phyloP scores from a whole-genome alignment of 1,140 invertebrate species.

The Ctenoplectra terminalis region DNA sequence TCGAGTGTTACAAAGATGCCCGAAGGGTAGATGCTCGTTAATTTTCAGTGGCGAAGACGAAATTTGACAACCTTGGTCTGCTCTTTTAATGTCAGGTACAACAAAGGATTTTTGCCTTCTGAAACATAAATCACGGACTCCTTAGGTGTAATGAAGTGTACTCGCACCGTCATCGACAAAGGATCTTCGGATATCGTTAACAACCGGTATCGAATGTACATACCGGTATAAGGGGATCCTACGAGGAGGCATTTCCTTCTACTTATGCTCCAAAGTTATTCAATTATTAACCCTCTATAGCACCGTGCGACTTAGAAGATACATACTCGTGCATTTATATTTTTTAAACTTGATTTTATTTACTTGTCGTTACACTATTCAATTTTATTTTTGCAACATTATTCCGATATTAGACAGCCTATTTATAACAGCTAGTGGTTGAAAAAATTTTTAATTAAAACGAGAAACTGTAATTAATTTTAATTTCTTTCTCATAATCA shows the following conservation, averaged over 20 bases:
- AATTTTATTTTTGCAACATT: no score
- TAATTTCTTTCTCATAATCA: no score
- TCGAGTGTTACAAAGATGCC: conserved; percentile 56
- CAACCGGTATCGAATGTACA: conserved; percentile 51
- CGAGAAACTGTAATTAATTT: no score
- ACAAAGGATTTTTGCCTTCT: conserved; percentile 52
- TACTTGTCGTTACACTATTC: no score
- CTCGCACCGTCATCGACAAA: conserved; percentile 48
- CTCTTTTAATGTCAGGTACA: conserved; percentile 41
- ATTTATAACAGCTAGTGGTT: no score
- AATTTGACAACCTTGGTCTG: conserved; percentile 52
- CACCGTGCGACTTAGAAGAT: no score
- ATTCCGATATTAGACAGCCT: no score
- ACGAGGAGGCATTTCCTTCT: not conserved
- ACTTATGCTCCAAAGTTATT: not conserved
- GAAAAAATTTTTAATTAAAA: no score
- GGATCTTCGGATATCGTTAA: conserved; percentile 49
- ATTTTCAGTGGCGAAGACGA: conserved; percentile 58
- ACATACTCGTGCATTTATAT: no score
- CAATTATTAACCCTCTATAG: no score
- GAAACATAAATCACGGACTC: conserved; percentile 55
- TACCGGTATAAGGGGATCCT: not conserved
- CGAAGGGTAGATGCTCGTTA: conserved; percentile 61
- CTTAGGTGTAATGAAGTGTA: conserved; percentile 57
- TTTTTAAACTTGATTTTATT: no score